A percentile compares a stretch with the other conserved stretches of the same genome.
These are phyloP conservation scores for Phrynosoma platyrhinos DNA, from an alignment of 2,113 vertebrate species.

Conservation along the genomic window DNA sequence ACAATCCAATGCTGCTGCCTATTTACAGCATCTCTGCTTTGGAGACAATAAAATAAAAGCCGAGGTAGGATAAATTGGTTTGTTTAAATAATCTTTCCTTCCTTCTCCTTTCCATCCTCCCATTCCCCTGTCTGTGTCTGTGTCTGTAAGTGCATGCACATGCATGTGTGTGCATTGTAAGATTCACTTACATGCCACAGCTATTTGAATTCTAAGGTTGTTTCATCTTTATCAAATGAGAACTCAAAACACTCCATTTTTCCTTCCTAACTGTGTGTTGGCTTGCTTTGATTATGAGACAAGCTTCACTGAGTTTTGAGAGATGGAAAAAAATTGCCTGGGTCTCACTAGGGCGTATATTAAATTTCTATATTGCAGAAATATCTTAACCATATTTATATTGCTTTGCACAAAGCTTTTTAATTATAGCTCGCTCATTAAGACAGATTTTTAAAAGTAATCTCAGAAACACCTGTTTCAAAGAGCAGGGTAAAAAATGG, in stretches of 20 bases:
- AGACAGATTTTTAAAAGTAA: not conserved
- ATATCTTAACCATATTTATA: not conserved
- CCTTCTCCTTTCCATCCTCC: not conserved
- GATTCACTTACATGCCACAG: not conserved
- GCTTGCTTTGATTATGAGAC: not conserved
- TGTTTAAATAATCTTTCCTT: not conserved
- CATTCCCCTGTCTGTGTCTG: not conserved
- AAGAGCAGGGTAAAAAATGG: not conserved
- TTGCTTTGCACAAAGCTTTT: not conserved
- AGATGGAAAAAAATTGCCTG: not conserved
- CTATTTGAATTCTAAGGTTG: not conserved
- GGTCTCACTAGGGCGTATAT: not conserved
- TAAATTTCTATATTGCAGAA: not conserved
- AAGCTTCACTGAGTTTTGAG: not conserved
- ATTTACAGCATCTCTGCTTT: constrained; percentile 97
- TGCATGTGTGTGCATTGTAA: not conserved
- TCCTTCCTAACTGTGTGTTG: not conserved
- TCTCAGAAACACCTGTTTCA: not conserved
- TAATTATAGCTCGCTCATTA: not conserved
- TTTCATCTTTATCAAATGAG: not conserved
- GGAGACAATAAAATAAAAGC: constrained; percentile 99
- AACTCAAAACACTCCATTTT: not conserved
- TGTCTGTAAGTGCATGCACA: not conserved
- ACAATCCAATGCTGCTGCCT: constrained; percentile 98
- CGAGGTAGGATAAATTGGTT: constrained; percentile 83